phyloP scores from a whole-genome alignment of 2,113 vertebrate species.

The Garra rufa region DNA sequence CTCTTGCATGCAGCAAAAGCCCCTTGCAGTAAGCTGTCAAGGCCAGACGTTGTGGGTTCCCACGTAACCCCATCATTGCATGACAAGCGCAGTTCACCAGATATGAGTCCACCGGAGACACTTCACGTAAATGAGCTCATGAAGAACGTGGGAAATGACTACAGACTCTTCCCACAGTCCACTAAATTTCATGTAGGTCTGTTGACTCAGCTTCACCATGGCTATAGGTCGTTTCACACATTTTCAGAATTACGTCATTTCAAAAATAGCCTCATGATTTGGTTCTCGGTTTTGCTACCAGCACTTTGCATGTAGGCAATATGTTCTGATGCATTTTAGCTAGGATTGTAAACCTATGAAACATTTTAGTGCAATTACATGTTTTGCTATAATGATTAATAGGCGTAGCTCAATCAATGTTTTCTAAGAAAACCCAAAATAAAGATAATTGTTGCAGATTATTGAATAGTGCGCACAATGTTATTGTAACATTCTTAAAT shows the following conservation, averaged over 20 bases:
- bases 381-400: too few relatives aligned
- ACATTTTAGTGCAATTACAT: background rate
- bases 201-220: background rate
- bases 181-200: background rate
- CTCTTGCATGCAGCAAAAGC: conserved; percentile 25
- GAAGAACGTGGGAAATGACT: background rate
- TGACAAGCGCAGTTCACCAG: background rate
- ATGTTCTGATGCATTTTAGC: background rate
- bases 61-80: background rate
- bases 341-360: background rate
- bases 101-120: background rate
- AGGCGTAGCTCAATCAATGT: too few relatives aligned
- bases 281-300: background rate
- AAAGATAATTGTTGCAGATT: too few relatives aligned
- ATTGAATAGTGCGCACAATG: too few relatives aligned
- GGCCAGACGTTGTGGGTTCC: conserved; percentile 2
- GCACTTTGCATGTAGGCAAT: background rate
- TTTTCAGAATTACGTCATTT: background rate
- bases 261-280: background rate
- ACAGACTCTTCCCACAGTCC: background rate
- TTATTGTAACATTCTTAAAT: too few relatives aligned
- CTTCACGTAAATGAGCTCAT: conserved; percentile 31
- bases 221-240: background rate
- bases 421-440: too few relatives aligned
- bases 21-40: background rate